Conservation (phyloP, 2,113 vertebrate genomes). For the Trematocara marginatum region DNA sequence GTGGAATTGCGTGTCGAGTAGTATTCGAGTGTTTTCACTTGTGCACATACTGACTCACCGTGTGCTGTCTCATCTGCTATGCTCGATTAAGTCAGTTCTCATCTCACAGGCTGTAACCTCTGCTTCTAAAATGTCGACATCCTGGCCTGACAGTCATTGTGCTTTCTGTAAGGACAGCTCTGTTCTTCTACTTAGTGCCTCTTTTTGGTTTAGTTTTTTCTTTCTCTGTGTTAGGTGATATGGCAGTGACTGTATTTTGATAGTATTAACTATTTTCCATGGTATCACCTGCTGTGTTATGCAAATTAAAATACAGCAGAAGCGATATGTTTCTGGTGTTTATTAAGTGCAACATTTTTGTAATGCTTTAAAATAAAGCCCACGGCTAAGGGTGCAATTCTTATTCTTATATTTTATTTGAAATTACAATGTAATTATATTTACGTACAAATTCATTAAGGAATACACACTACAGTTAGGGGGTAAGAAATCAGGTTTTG, state of each 20-base stretch:
- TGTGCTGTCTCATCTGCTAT: constrained; percentile 14
- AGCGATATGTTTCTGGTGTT: neutral
- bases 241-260: neutral
- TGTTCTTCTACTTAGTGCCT: neutral
- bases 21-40: neutral
- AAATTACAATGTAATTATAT: neutral
- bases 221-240: neutral
- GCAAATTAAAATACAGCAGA: neutral
- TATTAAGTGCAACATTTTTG: neutral
- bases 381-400: neutral
- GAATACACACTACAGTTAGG: neutral
- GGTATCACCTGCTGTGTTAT: neutral
- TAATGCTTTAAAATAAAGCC: neutral
- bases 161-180: neutral
- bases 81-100: constrained; percentile 21
- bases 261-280: neutral
- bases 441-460: neutral
- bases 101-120: neutral
- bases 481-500: neutral
- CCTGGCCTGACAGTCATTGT: neutral
- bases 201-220: neutral
- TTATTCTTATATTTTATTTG: neutral
- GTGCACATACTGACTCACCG: neutral
- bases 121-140: neutral
- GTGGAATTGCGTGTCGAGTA: neutral